These are phyloP conservation scores for Diadumene lineata DNA, from an alignment of 92 coral and sea anemone species.

Conservation along the genomic window DNA sequence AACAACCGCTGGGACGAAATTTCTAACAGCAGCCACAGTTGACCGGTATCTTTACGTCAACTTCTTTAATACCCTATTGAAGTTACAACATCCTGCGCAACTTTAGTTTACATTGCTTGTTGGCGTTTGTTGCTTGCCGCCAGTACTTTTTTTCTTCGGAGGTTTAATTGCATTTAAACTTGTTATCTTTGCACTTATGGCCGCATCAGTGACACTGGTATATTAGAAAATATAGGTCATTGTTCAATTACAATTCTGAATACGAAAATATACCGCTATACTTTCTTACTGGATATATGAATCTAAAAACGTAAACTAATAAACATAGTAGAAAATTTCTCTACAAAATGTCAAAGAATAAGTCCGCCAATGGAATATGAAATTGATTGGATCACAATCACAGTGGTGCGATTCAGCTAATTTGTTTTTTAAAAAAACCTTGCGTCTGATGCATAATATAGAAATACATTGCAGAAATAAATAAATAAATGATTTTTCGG, in stretches of 20 bases:
- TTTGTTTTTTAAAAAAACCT: no score
- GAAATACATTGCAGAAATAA: no score
- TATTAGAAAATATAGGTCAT: neutral
- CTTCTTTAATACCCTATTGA: slow-evolving; percentile 2
- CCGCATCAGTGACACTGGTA: neutral
- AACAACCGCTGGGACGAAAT: neutral
- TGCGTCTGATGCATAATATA: no score
- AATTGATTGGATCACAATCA: no score
- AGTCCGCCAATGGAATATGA: no score
- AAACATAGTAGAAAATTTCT: no score
- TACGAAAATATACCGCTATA: no score
- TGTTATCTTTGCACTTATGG: neutral
- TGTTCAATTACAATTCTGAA: slow-evolving; percentile 11
- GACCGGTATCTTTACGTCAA: slow-evolving; percentile 12
- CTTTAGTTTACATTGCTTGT: neutral
- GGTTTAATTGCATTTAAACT: neutral
- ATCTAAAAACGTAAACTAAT: no score
- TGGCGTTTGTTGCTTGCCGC: neutral
- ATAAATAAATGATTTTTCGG: no score
- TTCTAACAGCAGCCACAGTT: neutral
- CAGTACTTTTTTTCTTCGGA: neutral
- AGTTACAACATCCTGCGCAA: neutral
- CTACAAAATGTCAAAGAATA: no score
- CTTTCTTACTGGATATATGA: no score
- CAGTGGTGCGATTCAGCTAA: no score